phyloP scores from a whole-genome alignment of 2,113 vertebrate genomes.

The Carettochelys insculpta region DNA sequence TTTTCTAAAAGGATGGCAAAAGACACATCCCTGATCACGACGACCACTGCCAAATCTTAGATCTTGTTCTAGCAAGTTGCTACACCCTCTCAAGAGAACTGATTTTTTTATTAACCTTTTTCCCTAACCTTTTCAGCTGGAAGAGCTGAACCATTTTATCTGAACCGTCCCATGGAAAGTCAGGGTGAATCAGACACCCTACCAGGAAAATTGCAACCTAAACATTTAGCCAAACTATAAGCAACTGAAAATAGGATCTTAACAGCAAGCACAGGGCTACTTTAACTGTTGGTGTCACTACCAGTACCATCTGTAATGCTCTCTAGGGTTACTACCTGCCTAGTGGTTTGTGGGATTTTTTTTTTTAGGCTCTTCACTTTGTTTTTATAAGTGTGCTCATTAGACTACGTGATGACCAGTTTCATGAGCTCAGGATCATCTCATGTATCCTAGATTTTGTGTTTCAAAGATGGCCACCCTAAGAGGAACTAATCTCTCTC shows the following conservation, averaged over 20 bases:
- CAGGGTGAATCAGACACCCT: background rate
- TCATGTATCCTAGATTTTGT: too few species aligned
- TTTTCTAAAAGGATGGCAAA: conserved; percentile 20
- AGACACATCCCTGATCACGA: background rate
- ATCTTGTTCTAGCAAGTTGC: background rate
- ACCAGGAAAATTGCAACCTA: background rate
- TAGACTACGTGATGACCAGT: too few species aligned
- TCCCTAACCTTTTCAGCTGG: background rate
- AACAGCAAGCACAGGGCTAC: background rate
- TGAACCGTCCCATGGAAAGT: conserved; percentile 9
- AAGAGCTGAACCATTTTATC: background rate
- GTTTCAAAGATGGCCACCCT: too few species aligned
- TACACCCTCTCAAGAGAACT: background rate
- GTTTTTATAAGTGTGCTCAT: too few species aligned
- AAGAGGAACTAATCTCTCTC: background rate
- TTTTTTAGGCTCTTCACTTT: too few species aligned
- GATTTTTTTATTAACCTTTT: too few species aligned
- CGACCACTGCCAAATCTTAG: background rate
- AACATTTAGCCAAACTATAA: background rate
- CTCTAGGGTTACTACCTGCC: too few species aligned
- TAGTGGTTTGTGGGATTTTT: too few species aligned
- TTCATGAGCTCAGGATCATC: too few species aligned
- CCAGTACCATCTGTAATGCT: background rate
- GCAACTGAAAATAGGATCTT: background rate
- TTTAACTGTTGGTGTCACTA: background rate